Conservation (phyloP, 2,888 invertebrate genomes). For the Orthonychiurus folsomi region DNA sequence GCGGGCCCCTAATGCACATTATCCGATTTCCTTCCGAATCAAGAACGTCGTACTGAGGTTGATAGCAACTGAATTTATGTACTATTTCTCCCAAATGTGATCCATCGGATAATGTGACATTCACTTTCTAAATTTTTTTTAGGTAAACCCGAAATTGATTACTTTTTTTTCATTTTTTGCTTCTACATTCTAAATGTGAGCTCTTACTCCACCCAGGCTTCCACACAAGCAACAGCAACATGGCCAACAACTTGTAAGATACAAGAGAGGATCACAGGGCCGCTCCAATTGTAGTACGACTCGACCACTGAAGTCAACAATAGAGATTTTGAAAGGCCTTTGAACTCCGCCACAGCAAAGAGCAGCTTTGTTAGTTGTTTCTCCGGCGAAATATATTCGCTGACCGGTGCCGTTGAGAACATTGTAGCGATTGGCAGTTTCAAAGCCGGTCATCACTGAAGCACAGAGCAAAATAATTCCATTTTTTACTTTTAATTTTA, state of each 20-base stretch:
- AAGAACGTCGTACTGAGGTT: neutral
- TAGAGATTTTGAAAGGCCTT: conserved; percentile 16
- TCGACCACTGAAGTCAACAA: conserved; percentile 13
- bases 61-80: neutral
- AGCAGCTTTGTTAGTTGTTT: conserved; percentile 9
- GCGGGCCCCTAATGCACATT: neutral
- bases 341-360: conserved; percentile 16
- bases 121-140: conserved; percentile 3
- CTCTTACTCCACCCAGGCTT: conserved; percentile 13
- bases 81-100: neutral
- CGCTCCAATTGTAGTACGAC: conserved; percentile 11
- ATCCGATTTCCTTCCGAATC: neutral
- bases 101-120: neutral
- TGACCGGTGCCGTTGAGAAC: conserved; percentile 14
- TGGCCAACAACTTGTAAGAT: conserved; percentile 6
- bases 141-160: too few species aligned
- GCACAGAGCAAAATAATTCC: too few species aligned
- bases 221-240: conserved; percentile 9
- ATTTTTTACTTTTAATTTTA: too few species aligned
- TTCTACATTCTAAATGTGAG: too few species aligned
- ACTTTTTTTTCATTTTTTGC: too few species aligned
- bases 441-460: conserved; percentile 14
- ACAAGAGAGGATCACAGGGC: conserved; percentile 13
- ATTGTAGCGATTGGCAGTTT: conserved; percentile 15
- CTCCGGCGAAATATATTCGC: conserved; percentile 16